Evolutionary conservation across 2,113 vertebrate genomes (phyloP).

Genomic region (human): DNA sequence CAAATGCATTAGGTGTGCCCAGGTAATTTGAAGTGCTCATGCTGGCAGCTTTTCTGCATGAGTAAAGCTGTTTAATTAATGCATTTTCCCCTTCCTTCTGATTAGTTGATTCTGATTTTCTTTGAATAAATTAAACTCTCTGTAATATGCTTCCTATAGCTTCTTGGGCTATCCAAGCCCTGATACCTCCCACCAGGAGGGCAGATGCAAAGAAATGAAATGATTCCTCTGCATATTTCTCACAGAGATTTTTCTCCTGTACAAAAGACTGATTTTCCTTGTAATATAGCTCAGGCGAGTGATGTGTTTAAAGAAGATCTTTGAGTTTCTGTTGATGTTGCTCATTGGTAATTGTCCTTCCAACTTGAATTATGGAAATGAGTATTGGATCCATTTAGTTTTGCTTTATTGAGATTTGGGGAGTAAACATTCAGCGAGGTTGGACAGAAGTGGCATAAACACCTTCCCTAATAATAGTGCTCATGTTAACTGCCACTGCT

Average conservation of each 20-base stretch:
- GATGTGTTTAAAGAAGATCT: conserved; percentile 59
- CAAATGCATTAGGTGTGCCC: conserved; percentile 94
- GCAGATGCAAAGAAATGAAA: conserved; percentile 66
- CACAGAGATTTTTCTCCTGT: conserved; percentile 76
- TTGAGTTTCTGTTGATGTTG: conserved; percentile 49
- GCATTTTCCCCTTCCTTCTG: conserved; percentile 89
- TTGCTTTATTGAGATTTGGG: conserved; percentile 49
- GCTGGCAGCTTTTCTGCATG: conserved; percentile 94
- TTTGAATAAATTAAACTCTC: conserved; percentile 80
- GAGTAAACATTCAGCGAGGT: conserved; percentile 44
- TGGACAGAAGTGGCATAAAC: conserved; percentile 33
- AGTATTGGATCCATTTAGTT: conserved; percentile 42
- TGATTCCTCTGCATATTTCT: conserved; percentile 70
- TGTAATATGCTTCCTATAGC: conserved; percentile 82
- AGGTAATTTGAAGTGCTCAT: conserved; percentile 93
- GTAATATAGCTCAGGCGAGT: conserved; percentile 32
- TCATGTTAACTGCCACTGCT: background rate
- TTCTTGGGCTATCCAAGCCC: conserved; percentile 75
- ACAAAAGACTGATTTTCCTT: conserved; percentile 71
- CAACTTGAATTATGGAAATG: conserved; percentile 24
- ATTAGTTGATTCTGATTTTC: conserved; percentile 83
- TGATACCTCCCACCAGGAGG: conserved; percentile 80
- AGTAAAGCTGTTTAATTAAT: conserved; percentile 93
- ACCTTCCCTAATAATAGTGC: background rate
- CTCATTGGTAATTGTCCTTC: conserved; percentile 15